phyloP scores from a whole-genome alignment of 2,113 vertebrate genomes.

The Columba livia region DNA sequence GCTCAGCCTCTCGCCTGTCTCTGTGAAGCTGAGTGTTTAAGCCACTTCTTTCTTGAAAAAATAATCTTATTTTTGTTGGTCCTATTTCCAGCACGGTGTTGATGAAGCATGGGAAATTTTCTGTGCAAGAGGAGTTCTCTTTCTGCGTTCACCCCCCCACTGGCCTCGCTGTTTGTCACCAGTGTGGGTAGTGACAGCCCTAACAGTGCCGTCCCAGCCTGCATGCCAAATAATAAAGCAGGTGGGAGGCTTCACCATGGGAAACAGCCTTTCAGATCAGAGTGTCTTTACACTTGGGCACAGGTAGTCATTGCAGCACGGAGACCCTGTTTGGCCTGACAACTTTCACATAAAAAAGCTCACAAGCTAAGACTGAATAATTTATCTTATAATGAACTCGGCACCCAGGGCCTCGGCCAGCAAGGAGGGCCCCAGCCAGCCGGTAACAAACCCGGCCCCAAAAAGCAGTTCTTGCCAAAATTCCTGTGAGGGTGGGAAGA shows the following conservation, averaged over 20 bases:
- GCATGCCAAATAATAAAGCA: not conserved
- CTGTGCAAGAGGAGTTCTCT: not conserved
- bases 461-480: not conserved
- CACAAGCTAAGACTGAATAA: accelerated
- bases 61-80: not conserved
- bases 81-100: not conserved
- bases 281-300: not conserved
- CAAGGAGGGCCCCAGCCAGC: not conserved
- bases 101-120: not conserved
- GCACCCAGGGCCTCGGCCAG: not conserved
- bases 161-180: not conserved
- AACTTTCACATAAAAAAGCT: not conserved
- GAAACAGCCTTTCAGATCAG: not conserved
- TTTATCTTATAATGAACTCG: not conserved
- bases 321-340: not conserved
- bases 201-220: not conserved
- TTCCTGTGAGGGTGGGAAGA: not conserved
- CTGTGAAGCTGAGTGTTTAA: not conserved
- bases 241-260: not conserved
- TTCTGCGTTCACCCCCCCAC: not conserved
- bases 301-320: not conserved
- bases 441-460: accelerated
- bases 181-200: not conserved
- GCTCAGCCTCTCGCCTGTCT: not conserved
- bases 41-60: not conserved